Conservation (phyloP, 1,140 invertebrate species). For the Andrena cerasifolii region DNA sequence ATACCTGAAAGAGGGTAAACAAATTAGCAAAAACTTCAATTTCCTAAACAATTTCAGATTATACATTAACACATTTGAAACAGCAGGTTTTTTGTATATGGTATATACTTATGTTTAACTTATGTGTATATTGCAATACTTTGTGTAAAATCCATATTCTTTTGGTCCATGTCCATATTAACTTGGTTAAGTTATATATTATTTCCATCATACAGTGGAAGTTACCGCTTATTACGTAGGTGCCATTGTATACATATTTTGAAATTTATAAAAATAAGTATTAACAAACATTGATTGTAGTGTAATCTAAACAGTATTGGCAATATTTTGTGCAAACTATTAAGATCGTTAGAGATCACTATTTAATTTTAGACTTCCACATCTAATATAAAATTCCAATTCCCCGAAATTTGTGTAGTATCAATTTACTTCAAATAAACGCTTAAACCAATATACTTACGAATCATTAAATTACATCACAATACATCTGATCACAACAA, state of each 20-base stretch:
- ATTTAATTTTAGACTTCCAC: neutral
- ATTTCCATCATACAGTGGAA: neutral
- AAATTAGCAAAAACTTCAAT: too few relatives aligned
- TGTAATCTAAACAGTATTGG: too few relatives aligned
- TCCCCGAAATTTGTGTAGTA: neutral
- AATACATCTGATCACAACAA: too few relatives aligned
- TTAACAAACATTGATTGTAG: too few relatives aligned
- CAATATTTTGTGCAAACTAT: too few relatives aligned
- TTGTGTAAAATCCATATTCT: too few relatives aligned
- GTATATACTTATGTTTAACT: neutral
- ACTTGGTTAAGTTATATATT: neutral
- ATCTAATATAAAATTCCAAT: neutral
- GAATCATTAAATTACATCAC: neutral
- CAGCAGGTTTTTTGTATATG: neutral
- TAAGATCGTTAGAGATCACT: too few relatives aligned
- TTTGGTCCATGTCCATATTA: conserved; percentile 29
- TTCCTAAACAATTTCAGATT: too few relatives aligned
- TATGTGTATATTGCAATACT: too few relatives aligned
- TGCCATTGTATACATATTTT: neutral
- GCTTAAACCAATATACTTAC: neutral
- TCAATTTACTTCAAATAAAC: neutral
- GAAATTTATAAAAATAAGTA: neutral
- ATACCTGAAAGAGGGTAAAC: too few relatives aligned
- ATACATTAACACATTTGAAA: too few relatives aligned
- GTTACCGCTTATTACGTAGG: neutral